Evolutionary conservation across 2,888 invertebrate genomes (phyloP), one percentile per base, ranked within the genome.

Genomic region (Pyrgus malvae): DNA sequence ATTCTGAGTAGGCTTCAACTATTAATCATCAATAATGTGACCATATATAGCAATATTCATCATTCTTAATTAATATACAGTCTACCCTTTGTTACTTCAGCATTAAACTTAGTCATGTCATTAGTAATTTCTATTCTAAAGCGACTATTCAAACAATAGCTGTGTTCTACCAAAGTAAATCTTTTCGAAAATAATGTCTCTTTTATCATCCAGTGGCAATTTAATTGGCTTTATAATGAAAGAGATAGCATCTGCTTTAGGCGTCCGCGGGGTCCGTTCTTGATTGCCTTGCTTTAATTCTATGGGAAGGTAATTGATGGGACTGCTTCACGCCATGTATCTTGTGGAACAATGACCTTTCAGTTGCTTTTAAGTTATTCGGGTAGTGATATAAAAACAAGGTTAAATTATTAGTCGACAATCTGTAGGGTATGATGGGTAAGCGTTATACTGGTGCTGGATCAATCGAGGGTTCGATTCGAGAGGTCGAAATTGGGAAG

Each of bases 211-310:
- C 11, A 21, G 37, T 37, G 40, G 21, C 40, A 23, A 12, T 23
- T 40, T 40, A 40, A 40, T 40, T 23, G 40, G 19, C 21, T 23
- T 16, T 12, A 40, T 40, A 40, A 40, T 40, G 21, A 23, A 40
- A 40, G 23, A 11, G 23, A 40, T 40, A 40, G 37, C 17, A 12
- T 14, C 37, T 38, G 6, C 19, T n/a, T 38, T 38, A 38, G 16
- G 35, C 29, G 35, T 0, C 17, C 19, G 37, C 5, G 37, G 17
- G 37, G 14, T 29, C 37, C 5, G 7, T 40, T 40, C 23, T 11
- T 11, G 8, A 40, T 40, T 21, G 40, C 17, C 17, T 37, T 37
- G 14, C 14, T 40, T 40, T 40, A 21, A 40, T 21, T 40, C 23
- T 19, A 38, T 40, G 23, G 23, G 3, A 21, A 12, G 21, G 1